These are phyloP conservation scores for Neria commutata DNA, from an alignment of 2,888 invertebrate species.

Conservation along the genomic window DNA sequence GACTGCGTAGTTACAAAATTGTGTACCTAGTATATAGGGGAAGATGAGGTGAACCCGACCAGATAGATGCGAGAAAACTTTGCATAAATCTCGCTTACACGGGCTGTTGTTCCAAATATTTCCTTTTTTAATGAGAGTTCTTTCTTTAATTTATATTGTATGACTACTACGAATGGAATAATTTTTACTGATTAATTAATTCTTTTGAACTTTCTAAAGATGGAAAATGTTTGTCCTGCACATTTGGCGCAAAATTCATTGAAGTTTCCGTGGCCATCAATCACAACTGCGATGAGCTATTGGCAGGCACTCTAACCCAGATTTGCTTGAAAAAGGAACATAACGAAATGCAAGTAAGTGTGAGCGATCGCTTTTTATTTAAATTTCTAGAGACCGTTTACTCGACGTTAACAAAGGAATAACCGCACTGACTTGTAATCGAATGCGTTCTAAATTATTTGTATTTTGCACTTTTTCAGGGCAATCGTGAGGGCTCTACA, in stretches of 20 bases:
- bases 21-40: too few relatives aligned
- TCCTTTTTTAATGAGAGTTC: too few relatives aligned
- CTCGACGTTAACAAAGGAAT: background rate
- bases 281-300: conserved; percentile 94
- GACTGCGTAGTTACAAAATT: too few relatives aligned
- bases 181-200: too few relatives aligned
- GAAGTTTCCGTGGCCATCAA: conserved; percentile 96
- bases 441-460: background rate
- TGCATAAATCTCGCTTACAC: too few relatives aligned
- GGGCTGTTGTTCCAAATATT: too few relatives aligned
- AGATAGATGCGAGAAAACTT: too few relatives aligned
- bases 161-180: too few relatives aligned
- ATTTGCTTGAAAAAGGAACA: conserved; percentile 82
- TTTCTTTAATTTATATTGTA: too few relatives aligned
- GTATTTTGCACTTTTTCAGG: conserved; percentile 45
- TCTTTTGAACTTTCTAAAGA: conserved; percentile 75
- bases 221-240: conserved; percentile 90
- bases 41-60: too few relatives aligned
- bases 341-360: conserved; percentile 62
- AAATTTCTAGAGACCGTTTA: background rate
- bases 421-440: background rate
- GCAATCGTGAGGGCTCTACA: conserved; percentile 62
- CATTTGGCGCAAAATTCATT: conserved; percentile 90
- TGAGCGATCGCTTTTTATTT: background rate
- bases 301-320: conserved; percentile 91